Base-by-base conservation (phyloP, 1,140 invertebrate species). In the Aphidius ervi region DNA sequence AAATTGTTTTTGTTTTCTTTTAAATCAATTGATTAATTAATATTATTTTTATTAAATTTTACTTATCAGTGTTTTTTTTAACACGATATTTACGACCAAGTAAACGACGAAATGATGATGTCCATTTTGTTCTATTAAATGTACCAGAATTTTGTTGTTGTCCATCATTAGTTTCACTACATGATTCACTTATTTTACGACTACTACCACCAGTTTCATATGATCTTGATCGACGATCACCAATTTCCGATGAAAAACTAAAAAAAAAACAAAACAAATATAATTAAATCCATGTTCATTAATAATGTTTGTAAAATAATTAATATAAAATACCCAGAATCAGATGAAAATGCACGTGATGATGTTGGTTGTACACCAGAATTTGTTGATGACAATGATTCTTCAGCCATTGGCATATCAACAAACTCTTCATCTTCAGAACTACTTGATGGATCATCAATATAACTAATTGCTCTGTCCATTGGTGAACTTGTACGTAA, bases 91-190 rank as follows among this genome's bases (percentile, higher is more conserved):
- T 31, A 31, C 23, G 75, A 37, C 78, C 76, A 5, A 84, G 78
- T 3, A 84, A 70, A 63, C 79, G 81, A 5, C 82, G 74, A 60
- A 84, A 83, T 0, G 82, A 84, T 0, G 82, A 78, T 4, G 82
- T 83, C 82, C 82, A 84, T 59, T 72, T 75, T 7, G 81, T 79
- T 3, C 81, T 75, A 16, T 63, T 74, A 43, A 81, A 71, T 6
- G 71, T 65, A 9, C 67, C 56, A 8, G 23, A 31, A 16, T 31
- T 2, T 31, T 31, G 23, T 31, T 31, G 23, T 50, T 68, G 55
- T 47, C 42, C 43, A 45, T 74, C 70, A 7, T 62, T 54, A 42
- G 75, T 71, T 56, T 68, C 70, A 53, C 66, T 69, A 7, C 66
- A 70, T 3, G 65, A 69, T 56, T 77, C 74, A 62, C 72, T 75